Conservation (phyloP, 2,888 invertebrate species). For the Ceriagrion tenellum region DNA sequence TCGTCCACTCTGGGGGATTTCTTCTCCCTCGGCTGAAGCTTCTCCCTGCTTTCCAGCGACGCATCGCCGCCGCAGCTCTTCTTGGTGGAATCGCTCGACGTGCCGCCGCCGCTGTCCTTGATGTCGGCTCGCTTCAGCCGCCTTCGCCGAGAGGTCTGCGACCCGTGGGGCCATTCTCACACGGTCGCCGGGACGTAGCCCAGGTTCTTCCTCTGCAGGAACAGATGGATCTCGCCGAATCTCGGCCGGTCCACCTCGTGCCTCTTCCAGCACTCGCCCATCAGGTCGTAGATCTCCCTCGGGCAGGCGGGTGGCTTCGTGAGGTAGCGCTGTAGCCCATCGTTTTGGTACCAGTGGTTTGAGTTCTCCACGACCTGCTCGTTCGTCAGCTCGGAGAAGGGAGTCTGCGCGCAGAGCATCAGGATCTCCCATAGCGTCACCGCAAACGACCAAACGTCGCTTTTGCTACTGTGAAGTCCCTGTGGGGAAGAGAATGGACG, state of each 20-base stretch:
- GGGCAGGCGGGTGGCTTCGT: conserved; percentile 88
- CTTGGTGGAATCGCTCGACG: neutral
- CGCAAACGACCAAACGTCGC: conserved; percentile 95
- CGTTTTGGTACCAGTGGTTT: conserved; percentile 83
- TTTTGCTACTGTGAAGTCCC: conserved; percentile 92
- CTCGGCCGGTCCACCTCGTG: conserved; percentile 89
- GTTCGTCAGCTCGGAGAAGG: conserved; percentile 89
- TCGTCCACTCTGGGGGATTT: neutral
- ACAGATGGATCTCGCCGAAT: conserved; percentile 93
- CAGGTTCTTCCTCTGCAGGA: conserved; percentile 86
- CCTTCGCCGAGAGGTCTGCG: conserved; percentile 13
- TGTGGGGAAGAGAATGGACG: conserved; percentile 76
- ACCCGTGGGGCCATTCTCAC: conserved; percentile 48
- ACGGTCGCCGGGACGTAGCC: conserved; percentile 80
- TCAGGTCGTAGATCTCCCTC: conserved; percentile 92
- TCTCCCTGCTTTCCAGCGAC: neutral
- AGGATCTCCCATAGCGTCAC: conserved; percentile 94
- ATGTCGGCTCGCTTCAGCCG: conserved; percentile 22
- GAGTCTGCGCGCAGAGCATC: conserved; percentile 88
- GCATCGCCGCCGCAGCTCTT: neutral
- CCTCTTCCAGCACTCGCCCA: conserved; percentile 95
- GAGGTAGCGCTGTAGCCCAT: conserved; percentile 80
- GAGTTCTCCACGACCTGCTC: conserved; percentile 90
- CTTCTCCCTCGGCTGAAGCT: conserved; percentile 7
- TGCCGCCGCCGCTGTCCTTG: neutral